These are phyloP conservation scores for Malacoraja senta DNA, from an alignment of 2,797 vertebrate genomes.

Conservation along the genomic window DNA sequence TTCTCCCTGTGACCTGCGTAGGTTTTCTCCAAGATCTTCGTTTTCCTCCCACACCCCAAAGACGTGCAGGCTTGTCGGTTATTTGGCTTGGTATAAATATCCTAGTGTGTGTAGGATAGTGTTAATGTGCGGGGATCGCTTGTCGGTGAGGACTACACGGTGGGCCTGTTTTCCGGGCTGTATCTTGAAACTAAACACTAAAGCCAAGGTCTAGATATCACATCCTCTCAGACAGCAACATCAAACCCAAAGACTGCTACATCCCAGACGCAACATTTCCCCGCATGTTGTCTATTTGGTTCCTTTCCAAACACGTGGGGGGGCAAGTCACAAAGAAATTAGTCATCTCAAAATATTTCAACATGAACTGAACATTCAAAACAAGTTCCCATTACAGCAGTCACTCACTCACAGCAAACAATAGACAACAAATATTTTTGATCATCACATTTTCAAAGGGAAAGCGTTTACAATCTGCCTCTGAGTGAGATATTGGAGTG, in stretches of 20 bases:
- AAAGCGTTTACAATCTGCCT: neutral
- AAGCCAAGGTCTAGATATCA: neutral
- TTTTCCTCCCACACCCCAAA: too few species aligned
- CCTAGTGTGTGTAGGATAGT: too few species aligned
- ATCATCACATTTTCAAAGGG: neutral
- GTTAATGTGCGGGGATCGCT: too few species aligned
- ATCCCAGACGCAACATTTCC: neutral
- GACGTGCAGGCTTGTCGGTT: too few species aligned
- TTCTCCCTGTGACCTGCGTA: too few species aligned
- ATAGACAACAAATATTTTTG: neutral
- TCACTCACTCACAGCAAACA: neutral
- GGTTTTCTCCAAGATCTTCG: too few species aligned
- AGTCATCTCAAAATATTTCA: neutral
- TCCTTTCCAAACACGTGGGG: neutral
- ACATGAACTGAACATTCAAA: neutral
- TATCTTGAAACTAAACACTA: too few species aligned
- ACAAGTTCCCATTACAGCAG: neutral
- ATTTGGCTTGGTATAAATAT: too few species aligned
- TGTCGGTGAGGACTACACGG: too few species aligned
- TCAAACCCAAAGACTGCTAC: neutral
- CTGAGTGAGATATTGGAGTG: neutral
- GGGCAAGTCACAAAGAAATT: neutral
- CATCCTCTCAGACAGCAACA: neutral
- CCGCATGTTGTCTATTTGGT: neutral
- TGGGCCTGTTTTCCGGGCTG: too few species aligned